Base-by-base conservation (phyloP, 1,140 invertebrate species). In the Cyclargus thomasi region DNA sequence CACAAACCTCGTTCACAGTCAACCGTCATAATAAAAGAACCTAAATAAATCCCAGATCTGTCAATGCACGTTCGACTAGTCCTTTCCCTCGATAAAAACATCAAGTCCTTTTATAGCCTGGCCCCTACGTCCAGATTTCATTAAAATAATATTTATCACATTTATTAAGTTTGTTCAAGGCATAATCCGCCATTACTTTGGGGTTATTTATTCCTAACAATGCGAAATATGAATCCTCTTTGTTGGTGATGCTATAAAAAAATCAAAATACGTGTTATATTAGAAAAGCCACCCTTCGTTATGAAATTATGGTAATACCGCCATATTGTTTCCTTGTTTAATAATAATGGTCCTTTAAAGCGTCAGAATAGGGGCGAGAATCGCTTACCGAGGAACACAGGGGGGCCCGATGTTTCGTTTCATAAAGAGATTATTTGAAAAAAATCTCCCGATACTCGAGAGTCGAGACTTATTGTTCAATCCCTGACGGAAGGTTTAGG, bases 381-480 rank as follows among this genome's bases (percentile, higher is more conserved):
- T 81, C 20, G 65, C n/a, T 17, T 66, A 22, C 36, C 23, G 22
- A 35, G 29, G 57, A 7, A 4, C 20, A 20, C 18, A 59, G 20
- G 20, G 55, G 55, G 17, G 7, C 20, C 55, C 20, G 14, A 47
- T 20, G 55, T 17, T 71, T 68, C 71, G 72, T 70, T 71, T 74
- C 73, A 84, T 82, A 80, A 82, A 82, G 76, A 81, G 83, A 86
- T 86, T 84, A 86, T 86, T 85, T 82, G 75, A 76, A 77, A 81
- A n/a, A 69, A 69, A 75, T 59, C 55, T 59, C 20, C 18, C 55
- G 21, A 59, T 59, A 59, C 55, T 47, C 39, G 39, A 47, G 39
- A 59, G 20, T 47, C 39, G 39, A 47, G 39, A 47, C 39, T 47
- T 47, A 47, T 47, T 47, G 39, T 47, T 47, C 39, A 47, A 47